Base-by-base conservation (phyloP, 2,888 invertebrate genomes). In the Elmis aenea region DNA sequence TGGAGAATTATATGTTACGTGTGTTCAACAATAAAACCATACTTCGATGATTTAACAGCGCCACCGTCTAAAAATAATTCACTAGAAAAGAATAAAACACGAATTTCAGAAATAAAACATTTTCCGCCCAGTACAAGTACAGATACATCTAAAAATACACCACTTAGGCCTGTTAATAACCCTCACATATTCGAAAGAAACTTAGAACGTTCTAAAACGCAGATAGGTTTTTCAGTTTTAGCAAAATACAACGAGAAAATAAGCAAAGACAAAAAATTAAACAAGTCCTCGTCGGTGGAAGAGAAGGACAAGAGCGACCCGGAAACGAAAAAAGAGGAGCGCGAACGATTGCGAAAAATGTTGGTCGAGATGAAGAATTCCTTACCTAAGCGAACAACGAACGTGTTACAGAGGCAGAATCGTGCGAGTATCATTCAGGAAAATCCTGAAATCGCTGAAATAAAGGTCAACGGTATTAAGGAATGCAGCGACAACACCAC, bases 281-380 rank as follows among this genome's bases (percentile, higher is more conserved):
- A 54, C 26, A 57, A 54, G 34, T 33, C 46, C 2, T 20, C 42
- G 4, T 51, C 53, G 1, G 30, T 48, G 2, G 51, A 54, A 2
- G 55, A 55, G 12, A 49, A 53, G 28, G 59, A 57, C 33, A 66
- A 69, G 57, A 52, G 64, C 34, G 66, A 66, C 51, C 35, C 55
- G 1, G 58, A 64, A 24, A 58, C 62, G 13, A 63, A 62, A 16
- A 65, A 62, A 42, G 69, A 75, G 48, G 77, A 79, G 52, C 75
- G 74, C 54, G 75, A 76, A 56, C 74, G 73, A 58, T 65, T 84
- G 14, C 79, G 78, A 59, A 80, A 81, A 64, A 81, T 83, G 76
- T 62, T 84, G 44, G 83, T 83, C 55, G 83, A 84, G 69, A 83
- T 84, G 80, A 84, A 83, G 64, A 77, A 84, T 61, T 83, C 83